phyloP scores from a whole-genome alignment of 2,888 invertebrate genomes.

The Drosophila pseudotakahashii region DNA sequence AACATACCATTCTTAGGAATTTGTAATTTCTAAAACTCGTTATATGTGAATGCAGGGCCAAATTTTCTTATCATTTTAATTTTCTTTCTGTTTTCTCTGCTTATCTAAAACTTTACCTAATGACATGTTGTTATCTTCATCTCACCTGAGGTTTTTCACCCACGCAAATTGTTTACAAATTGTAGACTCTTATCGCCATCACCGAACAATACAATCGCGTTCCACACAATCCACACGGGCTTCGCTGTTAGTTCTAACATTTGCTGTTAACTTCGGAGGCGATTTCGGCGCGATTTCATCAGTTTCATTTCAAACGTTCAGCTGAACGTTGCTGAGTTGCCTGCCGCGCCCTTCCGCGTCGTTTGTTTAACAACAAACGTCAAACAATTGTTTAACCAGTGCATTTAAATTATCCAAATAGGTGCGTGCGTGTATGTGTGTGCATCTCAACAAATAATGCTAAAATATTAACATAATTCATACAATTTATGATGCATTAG shows the following conservation, averaged over 20 bases:
- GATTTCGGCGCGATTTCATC: conserved; percentile 32
- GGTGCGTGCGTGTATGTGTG: conserved; percentile 27
- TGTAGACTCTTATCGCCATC: conserved; percentile 5
- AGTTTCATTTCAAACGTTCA: conserved; percentile 44
- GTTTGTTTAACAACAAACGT: no score
- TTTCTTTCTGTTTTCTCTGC: not conserved
- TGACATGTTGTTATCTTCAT: not conserved
- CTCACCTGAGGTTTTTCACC: not conserved
- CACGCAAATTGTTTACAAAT: not conserved
- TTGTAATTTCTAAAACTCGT: no score
- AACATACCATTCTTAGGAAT: no score
- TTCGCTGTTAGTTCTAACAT: no score
- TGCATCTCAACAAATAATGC: conserved; percentile 4
- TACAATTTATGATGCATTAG: conserved; percentile 20
- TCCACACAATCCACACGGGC: no score
- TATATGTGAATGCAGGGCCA: no score
- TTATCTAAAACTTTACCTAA: not conserved
- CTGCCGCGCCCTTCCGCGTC: no score
- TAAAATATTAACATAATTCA: conserved; percentile 14
- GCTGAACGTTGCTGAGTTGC: no score
- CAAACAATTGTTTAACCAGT: conserved; percentile 11
- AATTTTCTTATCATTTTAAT: not conserved
- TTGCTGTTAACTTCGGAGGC: conserved; percentile 8
- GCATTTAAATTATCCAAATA: conserved; percentile 19
- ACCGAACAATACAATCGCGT: not conserved